Evolutionary conservation across 1,140 invertebrate genomes (phyloP).

Genomic region (Pinna nobilis): DNA sequence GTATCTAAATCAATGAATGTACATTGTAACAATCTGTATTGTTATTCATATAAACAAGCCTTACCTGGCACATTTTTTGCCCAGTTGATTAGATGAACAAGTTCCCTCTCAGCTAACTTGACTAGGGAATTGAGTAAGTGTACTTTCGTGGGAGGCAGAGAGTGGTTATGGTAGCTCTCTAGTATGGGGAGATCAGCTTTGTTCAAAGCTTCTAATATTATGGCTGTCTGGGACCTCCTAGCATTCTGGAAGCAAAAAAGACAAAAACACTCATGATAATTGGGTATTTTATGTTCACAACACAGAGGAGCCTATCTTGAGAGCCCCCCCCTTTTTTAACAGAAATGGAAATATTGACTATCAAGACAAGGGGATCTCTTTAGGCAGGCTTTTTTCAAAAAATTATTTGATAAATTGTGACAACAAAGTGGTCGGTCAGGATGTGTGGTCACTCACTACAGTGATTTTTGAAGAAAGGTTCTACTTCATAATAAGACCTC

Average conservation of each 20-base stretch:
- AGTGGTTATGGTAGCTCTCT: conserved; percentile 67
- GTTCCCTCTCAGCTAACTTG: conserved; percentile 67
- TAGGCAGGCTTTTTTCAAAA: too few species aligned
- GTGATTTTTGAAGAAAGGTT: too few species aligned
- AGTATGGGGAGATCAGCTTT: conserved; percentile 66
- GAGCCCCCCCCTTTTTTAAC: background rate
- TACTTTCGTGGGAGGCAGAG: conserved; percentile 57
- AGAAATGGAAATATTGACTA: too few species aligned
- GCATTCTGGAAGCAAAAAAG: conserved; percentile 51
- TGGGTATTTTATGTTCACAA: background rate
- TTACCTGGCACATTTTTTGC: conserved; percentile 72
- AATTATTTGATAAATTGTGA: too few species aligned
- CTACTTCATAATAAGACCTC: too few species aligned
- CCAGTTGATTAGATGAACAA: conserved; percentile 71
- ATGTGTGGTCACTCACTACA: too few species aligned
- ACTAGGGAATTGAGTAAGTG: conserved; percentile 66
- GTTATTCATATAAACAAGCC: background rate
- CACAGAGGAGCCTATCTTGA: background rate
- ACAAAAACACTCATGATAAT: background rate
- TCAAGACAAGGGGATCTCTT: too few species aligned
- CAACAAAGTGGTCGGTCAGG: too few species aligned
- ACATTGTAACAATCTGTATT: too few species aligned
- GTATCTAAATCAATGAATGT: too few species aligned
- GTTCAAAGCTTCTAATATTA: conserved; percentile 63
- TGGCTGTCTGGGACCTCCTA: conserved; percentile 55